Evolutionary conservation across 1,140 invertebrate genomes (phyloP).

Genomic region (Fopius arisanus): DNA sequence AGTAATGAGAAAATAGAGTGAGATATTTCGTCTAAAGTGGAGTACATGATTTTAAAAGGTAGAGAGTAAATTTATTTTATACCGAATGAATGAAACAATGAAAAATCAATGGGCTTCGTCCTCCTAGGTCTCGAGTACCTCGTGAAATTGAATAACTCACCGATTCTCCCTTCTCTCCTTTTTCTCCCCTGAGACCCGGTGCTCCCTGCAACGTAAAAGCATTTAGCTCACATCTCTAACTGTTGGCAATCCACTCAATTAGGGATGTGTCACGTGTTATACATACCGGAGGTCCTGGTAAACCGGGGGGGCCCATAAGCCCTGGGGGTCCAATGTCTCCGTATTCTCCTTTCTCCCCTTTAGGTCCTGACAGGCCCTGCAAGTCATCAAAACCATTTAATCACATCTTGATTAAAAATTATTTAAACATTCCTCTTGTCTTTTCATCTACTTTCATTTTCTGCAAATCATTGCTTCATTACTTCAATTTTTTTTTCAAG

Average conservation of each 20-base stretch:
- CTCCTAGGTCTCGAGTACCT: neutral
- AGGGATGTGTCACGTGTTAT: conserved; percentile 29
- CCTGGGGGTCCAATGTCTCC: conserved; percentile 91
- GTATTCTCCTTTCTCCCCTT: conserved; percentile 89
- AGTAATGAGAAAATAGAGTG: conserved; percentile 16
- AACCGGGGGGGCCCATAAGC: conserved; percentile 83
- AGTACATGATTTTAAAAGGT: too few species aligned
- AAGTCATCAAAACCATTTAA: conserved; percentile 27
- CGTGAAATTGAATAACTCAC: conserved; percentile 68
- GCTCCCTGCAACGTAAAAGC: conserved; percentile 76
- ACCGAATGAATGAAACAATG: conserved; percentile 13
- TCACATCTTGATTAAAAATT: too few species aligned
- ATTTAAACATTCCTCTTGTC: too few species aligned
- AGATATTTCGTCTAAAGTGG: too few species aligned
- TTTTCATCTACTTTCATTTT: too few species aligned
- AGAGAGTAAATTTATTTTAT: too few species aligned
- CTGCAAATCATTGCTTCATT: too few species aligned
- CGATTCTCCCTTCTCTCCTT: conserved; percentile 92
- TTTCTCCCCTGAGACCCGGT: conserved; percentile 86
- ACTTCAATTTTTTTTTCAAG: too few species aligned
- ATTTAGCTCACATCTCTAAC: conserved; percentile 1
- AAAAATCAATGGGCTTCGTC: conserved; percentile 8
- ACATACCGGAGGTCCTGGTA: conserved; percentile 79
- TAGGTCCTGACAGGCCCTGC: conserved; percentile 80
- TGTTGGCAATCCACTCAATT: conserved; percentile 21